Conservation (phyloP, 2,797 vertebrate species). For the Tenualosa ilisha region DNA sequence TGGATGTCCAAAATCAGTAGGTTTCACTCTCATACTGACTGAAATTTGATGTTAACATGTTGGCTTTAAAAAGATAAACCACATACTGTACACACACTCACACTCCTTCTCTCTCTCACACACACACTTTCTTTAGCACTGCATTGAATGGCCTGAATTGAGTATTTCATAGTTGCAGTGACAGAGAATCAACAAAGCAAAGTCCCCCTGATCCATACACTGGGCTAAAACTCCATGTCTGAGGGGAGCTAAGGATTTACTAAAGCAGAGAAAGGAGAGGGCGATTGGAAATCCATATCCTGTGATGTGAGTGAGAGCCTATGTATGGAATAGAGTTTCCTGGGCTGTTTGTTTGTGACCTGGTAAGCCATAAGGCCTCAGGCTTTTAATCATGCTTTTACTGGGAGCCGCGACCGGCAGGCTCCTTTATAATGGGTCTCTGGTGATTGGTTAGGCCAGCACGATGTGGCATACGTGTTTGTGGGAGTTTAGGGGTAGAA, state of each 20-base stretch:
- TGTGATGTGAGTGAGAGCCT: neutral
- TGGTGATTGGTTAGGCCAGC: neutral
- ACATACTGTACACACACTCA: neutral
- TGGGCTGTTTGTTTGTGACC: conserved; percentile 10
- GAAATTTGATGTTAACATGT: neutral
- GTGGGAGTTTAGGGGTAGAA: neutral
- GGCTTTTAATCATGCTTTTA: conserved; percentile 13
- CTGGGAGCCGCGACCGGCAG: neutral
- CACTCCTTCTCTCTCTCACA: neutral
- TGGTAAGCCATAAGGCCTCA: neutral
- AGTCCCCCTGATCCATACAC: neutral
- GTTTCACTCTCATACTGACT: neutral
- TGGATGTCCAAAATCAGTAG: neutral
- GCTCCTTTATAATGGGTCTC: neutral
- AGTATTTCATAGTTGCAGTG: neutral
- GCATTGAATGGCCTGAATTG: neutral
- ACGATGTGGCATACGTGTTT: neutral
- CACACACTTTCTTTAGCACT: neutral
- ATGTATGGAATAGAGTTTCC: neutral
- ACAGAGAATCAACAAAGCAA: conserved; percentile 14
- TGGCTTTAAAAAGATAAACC: neutral
- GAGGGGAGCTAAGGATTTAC: neutral
- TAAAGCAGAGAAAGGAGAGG: neutral
- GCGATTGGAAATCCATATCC: conserved; percentile 4
- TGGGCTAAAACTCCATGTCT: neutral